Evolutionary conservation across 2,797 vertebrate species (phyloP).

Genomic region (Pampus argenteus): DNA sequence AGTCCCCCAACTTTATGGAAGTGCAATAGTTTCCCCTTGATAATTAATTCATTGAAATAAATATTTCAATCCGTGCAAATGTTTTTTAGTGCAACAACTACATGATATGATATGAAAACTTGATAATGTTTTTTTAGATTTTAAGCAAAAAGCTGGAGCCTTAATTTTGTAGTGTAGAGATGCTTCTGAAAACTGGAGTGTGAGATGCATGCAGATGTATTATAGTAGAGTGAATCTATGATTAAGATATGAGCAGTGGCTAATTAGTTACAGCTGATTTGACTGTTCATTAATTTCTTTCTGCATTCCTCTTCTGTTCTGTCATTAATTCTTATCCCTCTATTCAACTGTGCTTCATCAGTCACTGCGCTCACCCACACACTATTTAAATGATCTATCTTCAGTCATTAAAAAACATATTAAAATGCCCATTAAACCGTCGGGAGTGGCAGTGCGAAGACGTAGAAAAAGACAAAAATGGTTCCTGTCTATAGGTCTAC

Average conservation of each 20-base stretch:
- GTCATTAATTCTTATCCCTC: conserved; percentile 11
- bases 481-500: conserved; percentile 42
- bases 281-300: conserved; percentile 14
- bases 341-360: conserved; percentile 9
- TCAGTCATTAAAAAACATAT: not conserved
- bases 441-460: conserved; percentile 22
- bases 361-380: not conserved
- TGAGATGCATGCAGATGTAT: not conserved
- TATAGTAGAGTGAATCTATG: not conserved
- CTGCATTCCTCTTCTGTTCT: not conserved
- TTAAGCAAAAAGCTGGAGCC: not conserved
- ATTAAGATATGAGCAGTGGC: conserved; percentile 19
- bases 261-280: conserved; percentile 24
- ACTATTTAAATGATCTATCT: not conserved
- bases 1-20: not conserved
- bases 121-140: not conserved
- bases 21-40: not conserved
- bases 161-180: too few species aligned
- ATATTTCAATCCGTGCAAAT: not conserved
- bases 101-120: too few species aligned
- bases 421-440: conserved; percentile 22
- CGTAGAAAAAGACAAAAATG: conserved; percentile 45
- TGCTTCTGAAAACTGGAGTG: not conserved
- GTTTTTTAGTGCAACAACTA: not conserved
- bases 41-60: not conserved